These are phyloP conservation scores for Crenuchus spilurus DNA, from an alignment of 2,797 vertebrate genomes.

Conservation along the genomic window DNA sequence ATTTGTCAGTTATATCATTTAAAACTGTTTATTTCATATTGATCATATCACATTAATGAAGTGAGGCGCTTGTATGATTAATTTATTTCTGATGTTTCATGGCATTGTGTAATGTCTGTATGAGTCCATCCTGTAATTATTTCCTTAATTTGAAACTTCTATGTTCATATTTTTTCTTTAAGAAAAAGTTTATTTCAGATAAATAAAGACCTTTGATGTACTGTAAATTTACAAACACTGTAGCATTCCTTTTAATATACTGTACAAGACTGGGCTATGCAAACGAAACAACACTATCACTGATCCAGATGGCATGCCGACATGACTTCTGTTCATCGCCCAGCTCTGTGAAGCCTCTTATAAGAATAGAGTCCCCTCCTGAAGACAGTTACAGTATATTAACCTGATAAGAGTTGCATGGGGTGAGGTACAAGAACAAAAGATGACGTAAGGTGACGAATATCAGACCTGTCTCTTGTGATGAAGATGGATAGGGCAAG, in stretches of 20 bases:
- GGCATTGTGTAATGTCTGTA: conserved; percentile 4
- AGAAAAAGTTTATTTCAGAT: conserved; percentile 11
- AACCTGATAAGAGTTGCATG: conserved; percentile 44
- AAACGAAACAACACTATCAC: conserved; percentile 49
- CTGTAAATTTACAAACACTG: conserved; percentile 31
- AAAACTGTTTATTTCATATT: not conserved
- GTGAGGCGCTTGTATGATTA: not conserved
- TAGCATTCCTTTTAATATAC: conserved; percentile 15
- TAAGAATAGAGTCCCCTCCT: conserved; percentile 38
- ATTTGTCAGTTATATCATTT: not conserved
- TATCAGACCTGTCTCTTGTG: conserved; percentile 29
- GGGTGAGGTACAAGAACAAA: conserved; percentile 23
- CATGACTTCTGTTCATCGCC: conserved; percentile 50
- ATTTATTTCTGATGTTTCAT: conserved; percentile 11
- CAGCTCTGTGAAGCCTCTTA: conserved; percentile 34
- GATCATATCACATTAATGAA: not conserved
- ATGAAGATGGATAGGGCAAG: conserved; percentile 10
- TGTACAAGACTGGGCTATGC: conserved; percentile 26
- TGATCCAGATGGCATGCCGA: conserved; percentile 56
- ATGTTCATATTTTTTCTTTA: conserved; percentile 28
- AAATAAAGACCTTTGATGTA: conserved; percentile 24
- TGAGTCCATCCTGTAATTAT: not conserved
- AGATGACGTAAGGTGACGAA: conserved; percentile 40
- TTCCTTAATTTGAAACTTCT: not conserved
- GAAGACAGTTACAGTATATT: conserved; percentile 48